These are phyloP conservation scores for Steinernema hermaphroditum DNA, from an alignment of 2,888 invertebrate species.

Conservation along the genomic window DNA sequence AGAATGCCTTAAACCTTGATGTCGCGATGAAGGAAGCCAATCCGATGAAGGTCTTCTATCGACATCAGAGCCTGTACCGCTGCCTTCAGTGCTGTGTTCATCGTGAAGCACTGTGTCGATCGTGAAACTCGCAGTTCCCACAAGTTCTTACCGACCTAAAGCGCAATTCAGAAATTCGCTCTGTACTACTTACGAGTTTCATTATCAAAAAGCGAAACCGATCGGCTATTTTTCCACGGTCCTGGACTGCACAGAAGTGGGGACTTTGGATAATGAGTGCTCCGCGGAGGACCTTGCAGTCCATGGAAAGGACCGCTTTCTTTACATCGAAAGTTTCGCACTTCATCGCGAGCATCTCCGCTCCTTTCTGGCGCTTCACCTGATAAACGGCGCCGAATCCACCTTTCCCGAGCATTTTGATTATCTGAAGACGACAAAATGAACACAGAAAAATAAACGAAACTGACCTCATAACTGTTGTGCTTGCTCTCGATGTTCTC, in stretches of 20 bases:
- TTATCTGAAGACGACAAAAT: constrained; percentile 19
- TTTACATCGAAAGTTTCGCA: constrained; percentile 47
- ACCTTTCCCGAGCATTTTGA: constrained; percentile 51
- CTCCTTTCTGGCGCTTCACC: constrained; percentile 45
- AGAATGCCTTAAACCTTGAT: constrained; percentile 34
- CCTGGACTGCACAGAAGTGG: constrained; percentile 53
- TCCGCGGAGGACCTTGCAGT: constrained; percentile 44
- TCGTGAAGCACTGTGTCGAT: constrained; percentile 17
- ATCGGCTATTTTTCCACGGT: constrained; percentile 47
- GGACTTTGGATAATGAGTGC: constrained; percentile 46
- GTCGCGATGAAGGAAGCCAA: constrained; percentile 38
- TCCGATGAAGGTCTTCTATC: constrained; percentile 35
- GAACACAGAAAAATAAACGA: not conserved
- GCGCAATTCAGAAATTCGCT: no score
- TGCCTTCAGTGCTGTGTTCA: constrained; percentile 35
- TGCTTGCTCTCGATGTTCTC: constrained; percentile 29
- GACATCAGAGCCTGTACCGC: constrained; percentile 38
- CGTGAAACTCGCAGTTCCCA: constrained; percentile 55
- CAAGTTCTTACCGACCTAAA: constrained; percentile 52
- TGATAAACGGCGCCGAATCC: constrained; percentile 58
- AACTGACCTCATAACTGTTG: constrained; percentile 32
- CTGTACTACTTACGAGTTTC: constrained; percentile 34
- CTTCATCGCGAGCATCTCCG: constrained; percentile 51
- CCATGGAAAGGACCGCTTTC: constrained; percentile 41
- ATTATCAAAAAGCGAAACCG: constrained; percentile 36